Percentiles rank a stretch among this genome's conserved stretches.
Evolutionary conservation across 2,888 invertebrate species (phyloP).

Genomic region (Cerastis rubricosa): DNA sequence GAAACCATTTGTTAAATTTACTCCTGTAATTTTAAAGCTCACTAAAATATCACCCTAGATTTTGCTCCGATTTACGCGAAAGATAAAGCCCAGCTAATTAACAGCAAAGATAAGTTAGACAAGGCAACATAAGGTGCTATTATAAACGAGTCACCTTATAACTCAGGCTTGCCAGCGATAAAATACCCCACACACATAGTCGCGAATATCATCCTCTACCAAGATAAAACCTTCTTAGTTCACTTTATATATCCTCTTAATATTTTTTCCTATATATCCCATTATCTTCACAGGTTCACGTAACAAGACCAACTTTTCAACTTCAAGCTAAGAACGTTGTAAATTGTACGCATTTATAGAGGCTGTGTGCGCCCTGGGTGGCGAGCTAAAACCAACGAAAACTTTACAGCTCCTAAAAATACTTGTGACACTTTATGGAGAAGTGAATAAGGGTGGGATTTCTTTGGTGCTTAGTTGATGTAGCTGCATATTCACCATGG

Average conservation of each 20-base stretch:
- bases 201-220: slow-evolving; percentile 50
- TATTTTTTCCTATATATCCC: slow-evolving; percentile 72
- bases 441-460: slow-evolving; percentile 42
- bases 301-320: slow-evolving; percentile 86
- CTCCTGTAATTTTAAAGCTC: not conserved
- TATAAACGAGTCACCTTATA: slow-evolving; percentile 31
- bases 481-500: slow-evolving; percentile 36
- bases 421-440: not conserved
- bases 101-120: slow-evolving; percentile 39
- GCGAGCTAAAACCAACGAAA: slow-evolving; percentile 64
- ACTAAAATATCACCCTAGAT: slow-evolving; percentile 12
- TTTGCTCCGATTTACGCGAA: slow-evolving; percentile 28
- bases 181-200: slow-evolving; percentile 56
- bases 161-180: slow-evolving; percentile 39
- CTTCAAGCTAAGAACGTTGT: slow-evolving; percentile 85
- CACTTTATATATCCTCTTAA: slow-evolving; percentile 61
- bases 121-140: slow-evolving; percentile 28
- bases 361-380: slow-evolving; percentile 85
- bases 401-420: slow-evolving; percentile 19
- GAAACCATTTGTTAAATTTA: too few species aligned
- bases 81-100: slow-evolving; percentile 35
- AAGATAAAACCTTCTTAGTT: slow-evolving; percentile 60
- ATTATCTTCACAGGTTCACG: slow-evolving; percentile 78
- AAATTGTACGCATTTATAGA: slow-evolving; percentile 88
- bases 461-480: not conserved